These are phyloP conservation scores for Drosophila yakuba DNA, from an alignment of 1,140 invertebrate genomes.

Conservation along the genomic window DNA sequence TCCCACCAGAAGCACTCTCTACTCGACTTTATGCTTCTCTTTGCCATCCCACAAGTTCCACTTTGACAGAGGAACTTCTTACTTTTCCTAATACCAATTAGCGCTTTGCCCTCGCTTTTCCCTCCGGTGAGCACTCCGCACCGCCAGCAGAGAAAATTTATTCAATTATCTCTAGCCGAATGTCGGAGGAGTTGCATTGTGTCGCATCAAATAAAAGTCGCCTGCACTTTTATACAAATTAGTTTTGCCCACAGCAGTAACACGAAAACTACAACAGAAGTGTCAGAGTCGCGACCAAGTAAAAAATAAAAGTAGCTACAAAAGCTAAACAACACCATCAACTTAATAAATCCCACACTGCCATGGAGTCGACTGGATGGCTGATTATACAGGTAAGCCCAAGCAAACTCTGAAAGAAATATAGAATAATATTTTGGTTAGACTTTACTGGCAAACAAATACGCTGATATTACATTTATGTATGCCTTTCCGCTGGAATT, in stretches of 20 bases:
- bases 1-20: neutral
- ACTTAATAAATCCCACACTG: slow-evolving; percentile 58
- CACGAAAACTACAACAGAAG: slow-evolving; percentile 34
- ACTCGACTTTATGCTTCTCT: neutral
- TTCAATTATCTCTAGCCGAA: slow-evolving; percentile 63
- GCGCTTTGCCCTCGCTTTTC: slow-evolving; percentile 17
- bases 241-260: slow-evolving; percentile 49
- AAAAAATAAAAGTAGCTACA: slow-evolving; percentile 5
- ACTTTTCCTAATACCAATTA: slow-evolving; percentile 52
- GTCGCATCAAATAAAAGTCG: slow-evolving; percentile 76
- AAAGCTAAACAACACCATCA: slow-evolving; percentile 44
- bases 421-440: no score
- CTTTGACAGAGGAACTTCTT: slow-evolving; percentile 1
- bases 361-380: slow-evolving; percentile 27
- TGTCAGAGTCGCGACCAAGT: slow-evolving; percentile 26
- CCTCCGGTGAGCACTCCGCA: neutral
- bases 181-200: slow-evolving; percentile 29
- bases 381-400: slow-evolving; percentile 60
- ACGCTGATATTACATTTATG: neutral
- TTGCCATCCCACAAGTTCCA: neutral
- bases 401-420: slow-evolving; percentile 1
- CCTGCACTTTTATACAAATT: slow-evolving; percentile 78
- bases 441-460: neutral
- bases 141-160: slow-evolving; percentile 25
- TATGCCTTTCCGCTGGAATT: neutral